Evolutionary conservation across 2,113 vertebrate species (phyloP), one percentile per base, ranked within the genome.

Genomic region (Chunga burmeisteri): DNA sequence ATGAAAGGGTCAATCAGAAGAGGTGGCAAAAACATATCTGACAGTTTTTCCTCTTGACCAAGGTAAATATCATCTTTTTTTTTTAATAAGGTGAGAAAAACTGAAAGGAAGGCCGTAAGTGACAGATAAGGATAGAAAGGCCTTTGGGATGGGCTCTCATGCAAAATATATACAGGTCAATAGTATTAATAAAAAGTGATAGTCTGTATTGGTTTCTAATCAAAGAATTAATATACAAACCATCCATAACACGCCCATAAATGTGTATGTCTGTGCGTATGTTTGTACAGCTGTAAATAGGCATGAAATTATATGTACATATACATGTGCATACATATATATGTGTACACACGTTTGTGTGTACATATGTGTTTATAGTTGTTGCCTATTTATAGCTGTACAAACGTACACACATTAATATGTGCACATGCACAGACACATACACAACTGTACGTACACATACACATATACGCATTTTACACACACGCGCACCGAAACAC

Each of bases 381-480:
- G 17, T 36, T 59, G 19, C 29, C 66, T 71, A n/a, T 18, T 73
- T 30, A 53, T 42, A 49, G 49, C 25, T 30, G 62, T 65, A 22
- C 15, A 34, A 65, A 52, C 19, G 16, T 22, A 44, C 32, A 12
- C 21, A 38, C 21, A 21, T 52, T 74, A 56, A 47, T 34, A 61
- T 2, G 12, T 0, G 1, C 27, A 36, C 13, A 17, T 4, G 5
- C 20, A 30, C 21, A 50, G 20, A 29, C 3, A 32, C 27, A 38
- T 25, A 18, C 25, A 49, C 18, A 20, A 20, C 30, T 17, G 25
- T 44, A 50, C 16, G 27, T 20, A 9, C 7, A 23, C 19, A 46
- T 11, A 16, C 26, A n/a, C 16, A 36, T 0, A 3, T 14, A 26
- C 34, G 72, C 1, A 0, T 18, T 56, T 22, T 3, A 56, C 9